Evolutionary conservation across 1,140 invertebrate genomes (phyloP).

Genomic region (Tyrophagus putrescentiae): DNA sequence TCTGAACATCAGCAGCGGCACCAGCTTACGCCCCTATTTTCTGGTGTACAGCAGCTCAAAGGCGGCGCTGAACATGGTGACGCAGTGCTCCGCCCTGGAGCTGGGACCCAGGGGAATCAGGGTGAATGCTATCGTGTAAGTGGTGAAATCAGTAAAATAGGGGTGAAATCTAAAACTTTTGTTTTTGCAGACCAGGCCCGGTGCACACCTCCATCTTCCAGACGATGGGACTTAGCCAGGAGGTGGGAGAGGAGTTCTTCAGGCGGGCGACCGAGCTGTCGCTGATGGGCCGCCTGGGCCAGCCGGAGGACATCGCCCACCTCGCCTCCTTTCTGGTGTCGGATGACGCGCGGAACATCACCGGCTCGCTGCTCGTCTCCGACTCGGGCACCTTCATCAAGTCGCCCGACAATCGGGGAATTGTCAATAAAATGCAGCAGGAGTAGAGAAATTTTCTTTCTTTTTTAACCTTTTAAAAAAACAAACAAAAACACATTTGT

Average conservation of each 20-base stretch:
- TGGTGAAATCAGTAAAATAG: not conserved
- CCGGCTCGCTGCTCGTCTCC: constrained; percentile 57
- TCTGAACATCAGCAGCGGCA: constrained; percentile 76
- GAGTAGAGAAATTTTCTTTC: no score
- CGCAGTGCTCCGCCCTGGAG: constrained; percentile 33
- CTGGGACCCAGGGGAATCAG: constrained; percentile 32
- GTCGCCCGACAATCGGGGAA: no score
- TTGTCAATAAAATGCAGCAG: no score
- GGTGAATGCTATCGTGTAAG: constrained; percentile 11
- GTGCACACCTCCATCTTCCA: not conserved
- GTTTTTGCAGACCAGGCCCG: not conserved
- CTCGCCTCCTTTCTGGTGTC: constrained; percentile 71
- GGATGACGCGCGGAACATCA: constrained; percentile 58
- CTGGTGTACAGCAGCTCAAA: constrained; percentile 31
- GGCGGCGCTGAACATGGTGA: constrained; percentile 33
- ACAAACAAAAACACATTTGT: no score
- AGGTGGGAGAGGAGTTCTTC: no score
- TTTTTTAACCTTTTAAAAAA: no score
- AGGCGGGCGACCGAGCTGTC: not conserved
- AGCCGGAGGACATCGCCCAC: constrained; percentile 56
- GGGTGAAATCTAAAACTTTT: not conserved
- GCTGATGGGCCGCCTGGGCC: constrained; percentile 35
- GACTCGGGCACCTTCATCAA: constrained; percentile 57
- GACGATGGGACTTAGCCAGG: no score
- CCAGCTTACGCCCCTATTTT: constrained; percentile 36